phyloP scores from a whole-genome alignment of 2,797 vertebrate species.

The Hyperoplus immaculatus region DNA sequence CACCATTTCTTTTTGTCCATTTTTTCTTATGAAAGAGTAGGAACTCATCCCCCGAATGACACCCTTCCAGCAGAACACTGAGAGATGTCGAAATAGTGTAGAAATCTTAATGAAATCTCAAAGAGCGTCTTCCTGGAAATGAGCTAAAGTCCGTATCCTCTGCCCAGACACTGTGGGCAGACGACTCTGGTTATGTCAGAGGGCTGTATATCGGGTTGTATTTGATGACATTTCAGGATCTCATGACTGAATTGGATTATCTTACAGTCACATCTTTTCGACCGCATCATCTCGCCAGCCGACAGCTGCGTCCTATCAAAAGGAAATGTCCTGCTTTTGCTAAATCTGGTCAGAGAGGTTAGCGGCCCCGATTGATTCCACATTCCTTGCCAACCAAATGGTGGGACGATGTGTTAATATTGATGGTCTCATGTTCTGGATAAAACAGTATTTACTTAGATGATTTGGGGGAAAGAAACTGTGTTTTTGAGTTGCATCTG shows the following conservation, averaged over 20 bases:
- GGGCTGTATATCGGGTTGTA: slow-evolving; percentile 27
- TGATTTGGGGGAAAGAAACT: slow-evolving; percentile 37
- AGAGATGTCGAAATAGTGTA: background rate
- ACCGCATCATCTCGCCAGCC: slow-evolving; percentile 22
- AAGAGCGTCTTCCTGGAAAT: slow-evolving; percentile 3
- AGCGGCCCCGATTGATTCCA: slow-evolving; percentile 40
- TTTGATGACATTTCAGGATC: slow-evolving; percentile 57
- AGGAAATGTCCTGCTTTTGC: slow-evolving; percentile 53
- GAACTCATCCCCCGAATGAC: background rate
- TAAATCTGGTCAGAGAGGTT: slow-evolving; percentile 62
- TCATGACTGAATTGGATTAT: slow-evolving; percentile 72
- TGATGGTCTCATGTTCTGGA: slow-evolving; percentile 60
- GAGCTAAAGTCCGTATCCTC: background rate
- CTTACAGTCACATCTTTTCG: slow-evolving; percentile 16
- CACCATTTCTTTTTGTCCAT: background rate
- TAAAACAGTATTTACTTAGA: slow-evolving; percentile 31
- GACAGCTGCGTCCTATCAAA: slow-evolving; percentile 38
- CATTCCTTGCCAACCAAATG: slow-evolving; percentile 62
- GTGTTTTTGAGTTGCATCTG: background rate
- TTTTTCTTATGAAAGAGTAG: background rate
- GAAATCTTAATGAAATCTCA: slow-evolving; percentile 3
- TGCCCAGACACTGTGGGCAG: background rate
- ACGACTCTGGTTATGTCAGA: slow-evolving; percentile 18
- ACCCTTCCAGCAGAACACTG: background rate
- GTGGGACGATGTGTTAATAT: slow-evolving; percentile 63